Evolutionary conservation across 2,113 vertebrate species (phyloP).

Genomic region (Accipiter virgatus): DNA sequence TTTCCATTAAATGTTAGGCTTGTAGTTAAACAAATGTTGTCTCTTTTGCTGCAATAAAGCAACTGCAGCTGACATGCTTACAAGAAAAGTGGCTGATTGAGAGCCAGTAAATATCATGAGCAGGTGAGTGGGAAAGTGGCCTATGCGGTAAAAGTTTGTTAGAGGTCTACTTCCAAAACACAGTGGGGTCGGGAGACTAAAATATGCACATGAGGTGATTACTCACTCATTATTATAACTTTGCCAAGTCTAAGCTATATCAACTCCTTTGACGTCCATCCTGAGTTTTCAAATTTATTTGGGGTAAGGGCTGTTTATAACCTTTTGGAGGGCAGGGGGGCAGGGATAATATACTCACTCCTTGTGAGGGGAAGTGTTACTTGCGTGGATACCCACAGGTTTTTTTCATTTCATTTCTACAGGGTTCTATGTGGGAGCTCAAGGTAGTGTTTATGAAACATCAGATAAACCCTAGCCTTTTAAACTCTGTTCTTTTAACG

Average conservation of each 20-base stretch:
- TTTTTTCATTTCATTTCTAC: neutral
- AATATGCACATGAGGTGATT: neutral
- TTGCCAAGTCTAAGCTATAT: neutral
- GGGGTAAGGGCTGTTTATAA: neutral
- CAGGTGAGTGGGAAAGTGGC: neutral
- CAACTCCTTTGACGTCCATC: neutral
- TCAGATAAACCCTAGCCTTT: neutral
- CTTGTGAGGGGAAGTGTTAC: neutral
- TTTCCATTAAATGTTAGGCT: neutral
- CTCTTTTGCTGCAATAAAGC: neutral
- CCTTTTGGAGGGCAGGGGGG: neutral
- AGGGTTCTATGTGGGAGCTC: neutral
- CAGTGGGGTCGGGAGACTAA: neutral
- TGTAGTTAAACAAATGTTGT: neutral
- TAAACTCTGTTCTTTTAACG: neutral
- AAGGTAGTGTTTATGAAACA: neutral
- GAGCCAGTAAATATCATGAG: neutral
- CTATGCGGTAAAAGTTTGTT: neutral
- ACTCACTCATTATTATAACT: neutral
- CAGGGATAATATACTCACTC: neutral
- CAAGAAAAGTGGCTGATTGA: neutral
- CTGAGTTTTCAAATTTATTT: neutral
- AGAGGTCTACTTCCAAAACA: neutral
- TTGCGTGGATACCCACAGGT: neutral
- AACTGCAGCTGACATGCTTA: neutral